Conservation (phyloP, 2,888 invertebrate genomes). For the Temnothorax rugatulus region DNA sequence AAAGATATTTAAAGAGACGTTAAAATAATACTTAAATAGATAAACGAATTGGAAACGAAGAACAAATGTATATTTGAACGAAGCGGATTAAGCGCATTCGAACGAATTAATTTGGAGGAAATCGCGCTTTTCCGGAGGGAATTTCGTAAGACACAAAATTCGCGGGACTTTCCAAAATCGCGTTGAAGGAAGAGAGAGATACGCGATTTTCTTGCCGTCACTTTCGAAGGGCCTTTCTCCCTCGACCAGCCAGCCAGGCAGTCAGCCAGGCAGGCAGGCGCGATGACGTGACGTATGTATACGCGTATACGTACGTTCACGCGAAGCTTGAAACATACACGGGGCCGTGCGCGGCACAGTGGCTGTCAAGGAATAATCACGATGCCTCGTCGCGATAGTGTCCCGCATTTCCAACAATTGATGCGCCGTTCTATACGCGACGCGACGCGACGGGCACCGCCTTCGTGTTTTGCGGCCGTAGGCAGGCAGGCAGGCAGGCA, state of each 20-base stretch:
- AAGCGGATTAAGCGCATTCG: background rate
- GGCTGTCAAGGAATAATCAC: constrained; percentile 78
- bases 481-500: constrained; percentile 4
- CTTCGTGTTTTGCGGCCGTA: constrained; percentile 51
- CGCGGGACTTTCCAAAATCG: background rate
- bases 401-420: constrained; percentile 77
- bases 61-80: background rate
- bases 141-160: background rate
- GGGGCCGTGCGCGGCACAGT: constrained; percentile 60
- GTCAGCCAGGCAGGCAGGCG: constrained; percentile 1
- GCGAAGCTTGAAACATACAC: constrained; percentile 45
- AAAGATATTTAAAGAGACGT: background rate
- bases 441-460: constrained; percentile 30
- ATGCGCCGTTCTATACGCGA: constrained; percentile 67
- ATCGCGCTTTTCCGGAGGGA: background rate
- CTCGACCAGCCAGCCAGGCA: background rate
- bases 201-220: constrained; percentile 37
- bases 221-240: constrained; percentile 25
- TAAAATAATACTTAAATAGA: background rate
- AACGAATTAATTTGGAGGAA: background rate
- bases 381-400: constrained; percentile 74
- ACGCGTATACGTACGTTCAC: constrained; percentile 42
- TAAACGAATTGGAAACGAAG: too few species aligned
- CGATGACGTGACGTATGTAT: constrained; percentile 45
- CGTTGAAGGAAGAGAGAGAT: background rate